Evolutionary conservation across 2,113 vertebrate genomes (phyloP).

Genomic region (Vulpes ferrilata): DNA sequence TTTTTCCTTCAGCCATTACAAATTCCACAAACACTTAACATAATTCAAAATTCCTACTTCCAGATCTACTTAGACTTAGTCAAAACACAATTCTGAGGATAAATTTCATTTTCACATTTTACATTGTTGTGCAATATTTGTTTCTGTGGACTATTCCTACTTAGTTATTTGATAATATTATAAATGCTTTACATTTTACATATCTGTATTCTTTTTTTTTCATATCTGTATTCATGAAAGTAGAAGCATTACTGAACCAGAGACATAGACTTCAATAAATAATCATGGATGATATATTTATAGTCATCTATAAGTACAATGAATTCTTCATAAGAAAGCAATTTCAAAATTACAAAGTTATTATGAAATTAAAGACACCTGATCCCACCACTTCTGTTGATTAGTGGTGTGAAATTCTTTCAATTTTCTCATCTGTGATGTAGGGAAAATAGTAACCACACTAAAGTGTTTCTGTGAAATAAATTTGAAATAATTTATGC

Average conservation of each 20-base stretch:
- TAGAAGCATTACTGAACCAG: neutral
- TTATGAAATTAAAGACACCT: conserved; percentile 28
- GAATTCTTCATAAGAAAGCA: conserved; percentile 35
- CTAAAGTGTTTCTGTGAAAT: neutral
- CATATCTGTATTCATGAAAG: neutral
- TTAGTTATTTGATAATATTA: conserved; percentile 4
- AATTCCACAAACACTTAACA: neutral
- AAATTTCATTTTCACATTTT: neutral
- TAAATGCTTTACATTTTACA: neutral
- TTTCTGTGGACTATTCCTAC: neutral
- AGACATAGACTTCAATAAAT: neutral
- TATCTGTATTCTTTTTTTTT: neutral
- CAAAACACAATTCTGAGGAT: neutral
- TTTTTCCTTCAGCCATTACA: neutral
- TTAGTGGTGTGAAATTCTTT: neutral
- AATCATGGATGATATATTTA: neutral
- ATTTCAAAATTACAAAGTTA: conserved; percentile 31
- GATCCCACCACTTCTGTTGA: neutral
- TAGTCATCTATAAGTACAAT: neutral
- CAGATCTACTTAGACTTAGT: neutral
- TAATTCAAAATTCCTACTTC: neutral
- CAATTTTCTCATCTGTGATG: neutral
- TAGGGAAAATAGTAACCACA: neutral
- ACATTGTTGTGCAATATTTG: neutral
- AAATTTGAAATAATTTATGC: conserved; percentile 13